These are phyloP conservation scores for Carlito syrichta DNA, from an alignment of 2,113 vertebrate genomes.

Conservation along the genomic window DNA sequence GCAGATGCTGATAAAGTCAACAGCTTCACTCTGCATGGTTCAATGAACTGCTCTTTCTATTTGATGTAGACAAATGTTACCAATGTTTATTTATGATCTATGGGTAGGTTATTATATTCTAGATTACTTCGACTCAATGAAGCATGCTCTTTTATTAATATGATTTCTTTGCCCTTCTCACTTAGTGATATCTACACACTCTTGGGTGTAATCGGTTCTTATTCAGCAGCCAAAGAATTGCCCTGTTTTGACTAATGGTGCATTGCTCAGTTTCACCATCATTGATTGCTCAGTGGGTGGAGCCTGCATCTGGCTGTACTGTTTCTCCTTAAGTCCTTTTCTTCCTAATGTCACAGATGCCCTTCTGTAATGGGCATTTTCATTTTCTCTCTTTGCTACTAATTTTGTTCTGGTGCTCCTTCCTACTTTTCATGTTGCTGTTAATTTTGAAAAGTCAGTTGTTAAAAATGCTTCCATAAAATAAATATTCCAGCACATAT, in stretches of 20 bases:
- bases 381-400: background rate
- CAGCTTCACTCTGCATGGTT: background rate
- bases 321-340: background rate
- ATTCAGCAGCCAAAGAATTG: background rate
- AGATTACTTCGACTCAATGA: conserved; percentile 33
- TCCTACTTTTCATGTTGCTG: background rate
- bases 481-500: background rate
- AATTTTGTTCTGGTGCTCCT: background rate
- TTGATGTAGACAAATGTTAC: background rate
- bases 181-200: background rate
- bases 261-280: background rate
- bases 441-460: conserved; percentile 27
- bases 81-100: background rate
- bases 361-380: background rate
- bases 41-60: background rate
- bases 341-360: background rate
- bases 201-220: background rate
- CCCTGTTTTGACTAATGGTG: rapidly evolving
- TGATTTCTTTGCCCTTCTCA: conserved; percentile 17
- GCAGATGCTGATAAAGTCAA: background rate
- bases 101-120: background rate
- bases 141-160: background rate
- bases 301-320: background rate
- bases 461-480: background rate
- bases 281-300: background rate